A percentile compares a stretch with the other conserved stretches of the same genome.
These are phyloP conservation scores for Girardinus metallicus DNA, from an alignment of 2,797 vertebrate genomes.

Conservation along the genomic window DNA sequence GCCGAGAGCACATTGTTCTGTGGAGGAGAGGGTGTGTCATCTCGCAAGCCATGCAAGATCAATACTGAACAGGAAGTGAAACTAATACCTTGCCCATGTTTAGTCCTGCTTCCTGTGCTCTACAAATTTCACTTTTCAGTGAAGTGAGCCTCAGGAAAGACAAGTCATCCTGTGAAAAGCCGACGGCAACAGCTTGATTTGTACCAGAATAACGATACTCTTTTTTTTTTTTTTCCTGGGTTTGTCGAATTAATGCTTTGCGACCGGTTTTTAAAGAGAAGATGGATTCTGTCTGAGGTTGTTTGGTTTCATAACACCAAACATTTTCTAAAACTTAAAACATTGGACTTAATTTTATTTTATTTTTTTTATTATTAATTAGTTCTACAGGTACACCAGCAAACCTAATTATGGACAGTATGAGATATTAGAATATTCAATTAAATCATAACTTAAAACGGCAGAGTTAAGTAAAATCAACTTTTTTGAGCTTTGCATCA, in stretches of 20 bases:
- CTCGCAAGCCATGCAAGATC: slow-evolving; percentile 12
- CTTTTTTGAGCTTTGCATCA: too few species aligned
- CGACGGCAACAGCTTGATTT: neutral
- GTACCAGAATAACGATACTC: neutral
- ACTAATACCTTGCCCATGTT: slow-evolving; percentile 16
- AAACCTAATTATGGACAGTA: neutral
- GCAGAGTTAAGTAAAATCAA: too few species aligned
- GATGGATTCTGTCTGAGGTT: neutral
- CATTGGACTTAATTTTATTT: neutral
- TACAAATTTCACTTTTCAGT: too few species aligned
- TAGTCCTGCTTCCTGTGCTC: slow-evolving; percentile 31
- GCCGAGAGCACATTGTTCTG: slow-evolving; percentile 25
- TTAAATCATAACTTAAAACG: neutral
- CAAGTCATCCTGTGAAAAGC: neutral
- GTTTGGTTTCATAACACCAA: neutral
- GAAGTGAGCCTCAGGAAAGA: neutral
- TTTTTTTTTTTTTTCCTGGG: neutral
- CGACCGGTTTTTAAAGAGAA: neutral
- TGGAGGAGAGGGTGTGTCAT: slow-evolving; percentile 6
- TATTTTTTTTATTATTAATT: too few species aligned
- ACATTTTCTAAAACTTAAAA: neutral
- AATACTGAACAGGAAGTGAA: slow-evolving; percentile 56
- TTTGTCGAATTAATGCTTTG: neutral
- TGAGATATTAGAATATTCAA: neutral
- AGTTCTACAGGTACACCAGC: neutral